Conservation (phyloP, 2,888 invertebrate species). For the Plebejus anna region DNA sequence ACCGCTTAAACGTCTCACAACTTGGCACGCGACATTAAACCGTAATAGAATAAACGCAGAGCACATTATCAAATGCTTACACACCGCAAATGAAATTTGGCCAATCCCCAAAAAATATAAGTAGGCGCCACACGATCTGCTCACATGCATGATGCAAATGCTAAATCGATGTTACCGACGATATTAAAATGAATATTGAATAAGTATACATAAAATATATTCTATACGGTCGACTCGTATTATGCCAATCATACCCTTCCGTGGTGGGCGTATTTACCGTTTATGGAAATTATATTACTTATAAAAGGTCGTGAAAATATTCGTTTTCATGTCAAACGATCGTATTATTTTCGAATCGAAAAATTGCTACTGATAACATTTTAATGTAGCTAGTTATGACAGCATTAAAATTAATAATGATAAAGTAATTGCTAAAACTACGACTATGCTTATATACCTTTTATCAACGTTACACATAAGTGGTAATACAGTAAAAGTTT, state of each 20-base stretch:
- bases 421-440: background rate
- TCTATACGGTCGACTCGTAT: background rate
- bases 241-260: background rate
- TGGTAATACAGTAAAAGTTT: no score
- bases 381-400: background rate
- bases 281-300: background rate
- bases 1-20: background rate
- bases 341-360: background rate
- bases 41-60: background rate
- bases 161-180: slow-evolving; percentile 18
- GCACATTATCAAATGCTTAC: background rate
- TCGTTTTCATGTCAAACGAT: background rate
- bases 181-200: slow-evolving; percentile 2
- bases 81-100: slow-evolving; percentile 18
- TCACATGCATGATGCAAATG: slow-evolving; percentile 5
- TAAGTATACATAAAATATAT: background rate
- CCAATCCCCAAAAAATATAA: slow-evolving; percentile 22
- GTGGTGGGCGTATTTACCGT: background rate
- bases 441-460: no score
- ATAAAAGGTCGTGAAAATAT: slow-evolving; percentile 9
- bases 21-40: background rate
- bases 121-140: slow-evolving; percentile 22
- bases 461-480: no score
- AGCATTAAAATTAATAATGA: background rate
- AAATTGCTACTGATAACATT: background rate